Base-by-base conservation (phyloP, 2,113 vertebrate genomes). In the Charina bottae region DNA sequence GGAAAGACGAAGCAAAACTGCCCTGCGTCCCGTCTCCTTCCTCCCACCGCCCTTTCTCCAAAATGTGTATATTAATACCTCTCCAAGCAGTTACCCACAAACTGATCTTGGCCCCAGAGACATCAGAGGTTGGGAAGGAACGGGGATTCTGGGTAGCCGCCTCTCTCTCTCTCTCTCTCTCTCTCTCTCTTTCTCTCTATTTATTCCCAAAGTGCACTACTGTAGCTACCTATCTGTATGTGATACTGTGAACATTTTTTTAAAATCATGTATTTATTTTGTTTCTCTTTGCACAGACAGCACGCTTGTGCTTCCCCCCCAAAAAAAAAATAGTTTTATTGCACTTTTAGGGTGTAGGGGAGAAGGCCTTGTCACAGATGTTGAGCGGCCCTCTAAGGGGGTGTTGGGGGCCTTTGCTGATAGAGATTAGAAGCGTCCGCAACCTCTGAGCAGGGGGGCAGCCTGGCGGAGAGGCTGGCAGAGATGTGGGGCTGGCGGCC, bases 251-350 rank as follows among this genome's bases (percentile, higher is more conserved):
- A 97, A 95, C 95, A 78, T 78, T 95, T 95, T 95, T 95, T 33
- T 56, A 6, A 33, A 59, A 93, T 94, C 94, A 68, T 94, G 85
- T 97, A 97, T 97, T 97, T 97, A 97, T 97, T 97, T 97, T 94
- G 92, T 96, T 96, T 89, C 93, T 95, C 95, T 96, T 96, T 97
- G 96, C 97, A 97, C 96, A 96, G 93, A 97, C 93, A 94, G 96
- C 97, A 96, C 95, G 88, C n/a, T 62, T 12, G 96, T 96, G 97
- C 95, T n/a, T n/a, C n/a, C n/a, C n/a, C n/a, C n/a, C n/a, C n/a
- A n/a, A n/a, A n/a, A n/a, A n/a, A 78, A 33, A 26, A 55, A 37
- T 55, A 78, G 94, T 93, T 88, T 95, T 93, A 94, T 95, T 91
- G 95, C 95, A 96, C 95, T 95, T 95, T 92, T 91, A 86, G 91